Base-by-base conservation (phyloP, 1,140 invertebrate genomes). In the Apis cerana region DNA sequence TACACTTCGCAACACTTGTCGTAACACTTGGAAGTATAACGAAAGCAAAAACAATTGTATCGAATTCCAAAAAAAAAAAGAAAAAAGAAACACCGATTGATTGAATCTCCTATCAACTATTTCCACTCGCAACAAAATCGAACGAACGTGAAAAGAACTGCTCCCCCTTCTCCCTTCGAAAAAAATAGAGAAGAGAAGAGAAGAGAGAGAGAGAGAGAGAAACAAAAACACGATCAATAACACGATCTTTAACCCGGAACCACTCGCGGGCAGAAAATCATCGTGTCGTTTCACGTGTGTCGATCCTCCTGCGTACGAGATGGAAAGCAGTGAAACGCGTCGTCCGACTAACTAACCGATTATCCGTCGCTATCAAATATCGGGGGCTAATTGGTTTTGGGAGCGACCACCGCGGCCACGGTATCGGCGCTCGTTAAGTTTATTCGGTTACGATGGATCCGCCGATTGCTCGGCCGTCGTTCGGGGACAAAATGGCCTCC, bases 381-480 rank as follows among this genome's bases (percentile, higher is more conserved):
- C 72, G 74, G 52, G n/a, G 64, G 23, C 62, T 82, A 82, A 82
- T 82, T 82, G 80, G 71, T 82, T 82, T 82, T 76, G 64, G 72
- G 74, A 76, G 23, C 72, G 56, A 27, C 48, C 72, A 54, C 74
- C 72, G 74, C 64, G 80, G 74, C 52, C 64, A 58, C 74, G 72
- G 54, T 33, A 80, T 80, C 70, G 68, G 7, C 70, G 80, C 72
- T 82, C 80, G 80, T 82, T 82, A 82, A 82, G 72, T 82, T 82
- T 82, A 82, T 82, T 82, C 80, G 65, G 80, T 82, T 82, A 82
- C 74, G 72, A 69, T 56, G 72, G 54, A 68, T 74, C 64, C 62
- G 43, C 72, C 80, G 80, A 81, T 81, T 76, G 80, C 74, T 59
- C 54, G 80, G 7, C 48, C 64, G 33, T 76, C 74, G 80, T 69